Evolutionary conservation across 2,888 invertebrate species (phyloP).

Genomic region (Ophion slaviceki): DNA sequence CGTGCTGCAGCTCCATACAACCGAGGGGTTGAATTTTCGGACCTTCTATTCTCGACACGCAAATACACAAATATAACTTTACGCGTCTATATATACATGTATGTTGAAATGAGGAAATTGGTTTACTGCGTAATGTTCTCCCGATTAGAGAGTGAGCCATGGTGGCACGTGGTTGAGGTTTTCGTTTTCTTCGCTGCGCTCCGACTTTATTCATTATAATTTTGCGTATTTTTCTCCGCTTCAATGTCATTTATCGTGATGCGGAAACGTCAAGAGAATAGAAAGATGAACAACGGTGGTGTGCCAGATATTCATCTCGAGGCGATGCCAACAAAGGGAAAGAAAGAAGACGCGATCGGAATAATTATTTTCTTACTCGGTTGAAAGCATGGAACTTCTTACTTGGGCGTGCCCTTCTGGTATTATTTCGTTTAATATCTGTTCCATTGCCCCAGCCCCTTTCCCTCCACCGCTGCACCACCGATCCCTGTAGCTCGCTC

Average conservation of each 20-base stretch:
- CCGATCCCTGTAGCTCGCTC: no score
- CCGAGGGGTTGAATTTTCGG: constrained; percentile 28
- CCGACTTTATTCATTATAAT: constrained; percentile 5
- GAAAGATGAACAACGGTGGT: background rate
- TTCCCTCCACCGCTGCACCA: no score
- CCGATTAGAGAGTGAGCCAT: constrained; percentile 47
- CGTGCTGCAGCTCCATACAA: background rate
- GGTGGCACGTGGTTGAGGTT: constrained; percentile 31
- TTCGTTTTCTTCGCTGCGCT: background rate
- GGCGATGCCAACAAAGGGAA: background rate
- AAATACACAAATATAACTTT: background rate
- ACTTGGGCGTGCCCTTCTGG: constrained; percentile 28
- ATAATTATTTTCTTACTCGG: constrained; percentile 44
- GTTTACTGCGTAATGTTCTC: constrained; percentile 54
- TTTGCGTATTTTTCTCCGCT: constrained; percentile 6
- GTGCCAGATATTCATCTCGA: background rate
- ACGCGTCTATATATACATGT: background rate
- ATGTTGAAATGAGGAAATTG: constrained; percentile 29
- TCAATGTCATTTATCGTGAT: background rate
- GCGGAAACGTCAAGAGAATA: background rate
- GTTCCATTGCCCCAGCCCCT: no score
- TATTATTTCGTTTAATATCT: constrained; percentile 39
- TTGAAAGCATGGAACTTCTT: background rate
- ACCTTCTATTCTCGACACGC: background rate
- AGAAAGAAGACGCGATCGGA: constrained; percentile 3